Conservation (phyloP, 2,113 vertebrate genomes). For the Haplochromis vanheusdeni region DNA sequence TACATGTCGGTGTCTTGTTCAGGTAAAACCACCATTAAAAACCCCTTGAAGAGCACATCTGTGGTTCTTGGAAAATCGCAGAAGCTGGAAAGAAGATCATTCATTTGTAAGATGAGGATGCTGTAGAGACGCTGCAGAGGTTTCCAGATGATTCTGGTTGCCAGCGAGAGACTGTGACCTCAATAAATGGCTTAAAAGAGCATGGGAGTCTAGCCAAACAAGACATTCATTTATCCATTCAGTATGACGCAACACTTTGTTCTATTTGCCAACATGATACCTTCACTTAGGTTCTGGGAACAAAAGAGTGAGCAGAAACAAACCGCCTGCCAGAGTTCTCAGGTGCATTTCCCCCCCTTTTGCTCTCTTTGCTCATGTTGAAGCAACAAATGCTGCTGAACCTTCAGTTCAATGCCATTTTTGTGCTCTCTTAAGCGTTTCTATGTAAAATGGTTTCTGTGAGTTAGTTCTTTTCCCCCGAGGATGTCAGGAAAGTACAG, state of each 20-base stretch:
- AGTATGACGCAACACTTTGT: neutral
- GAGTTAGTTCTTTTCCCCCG: neutral
- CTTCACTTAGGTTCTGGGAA: neutral
- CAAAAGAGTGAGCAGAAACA: neutral
- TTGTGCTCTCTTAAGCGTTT: neutral
- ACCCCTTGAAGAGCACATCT: neutral
- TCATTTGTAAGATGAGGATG: slow-evolving; percentile 1
- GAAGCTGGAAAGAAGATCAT: neutral
- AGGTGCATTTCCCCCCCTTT: neutral
- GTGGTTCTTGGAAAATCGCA: neutral
- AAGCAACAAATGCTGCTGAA: neutral
- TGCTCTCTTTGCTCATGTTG: neutral
- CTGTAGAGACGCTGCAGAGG: neutral
- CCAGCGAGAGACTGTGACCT: neutral
- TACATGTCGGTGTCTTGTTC: neutral
- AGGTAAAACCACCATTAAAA: slow-evolving; percentile 31
- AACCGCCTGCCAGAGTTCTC: neutral
- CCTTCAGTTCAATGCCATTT: neutral
- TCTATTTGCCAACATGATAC: neutral
- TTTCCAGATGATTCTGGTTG: neutral
- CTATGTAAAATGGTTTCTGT: neutral
- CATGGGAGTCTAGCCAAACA: neutral
- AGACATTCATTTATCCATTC: neutral
- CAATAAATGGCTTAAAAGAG: neutral
- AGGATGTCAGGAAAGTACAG: neutral